These are phyloP conservation scores for Mormoops blainvillei DNA, from an alignment of 2,113 vertebrate genomes.

Conservation along the genomic window DNA sequence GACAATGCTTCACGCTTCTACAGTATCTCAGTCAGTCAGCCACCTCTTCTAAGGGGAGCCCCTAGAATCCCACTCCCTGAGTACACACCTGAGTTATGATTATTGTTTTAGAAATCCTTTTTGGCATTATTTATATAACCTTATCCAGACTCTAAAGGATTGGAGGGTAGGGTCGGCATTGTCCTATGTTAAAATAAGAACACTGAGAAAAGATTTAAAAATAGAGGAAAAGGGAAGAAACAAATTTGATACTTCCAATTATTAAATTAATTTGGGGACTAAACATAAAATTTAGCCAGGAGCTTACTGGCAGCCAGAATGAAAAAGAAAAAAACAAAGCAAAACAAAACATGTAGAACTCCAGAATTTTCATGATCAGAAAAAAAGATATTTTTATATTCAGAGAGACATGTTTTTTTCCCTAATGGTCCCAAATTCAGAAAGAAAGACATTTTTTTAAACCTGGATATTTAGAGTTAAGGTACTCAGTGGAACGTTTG, in stretches of 20 bases:
- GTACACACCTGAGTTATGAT: neutral
- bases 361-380: neutral
- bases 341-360: neutral
- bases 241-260: neutral
- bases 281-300: neutral
- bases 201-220: neutral
- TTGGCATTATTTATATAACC: neutral
- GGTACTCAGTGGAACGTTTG: neutral
- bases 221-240: neutral
- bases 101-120: neutral
- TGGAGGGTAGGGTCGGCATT: neutral
- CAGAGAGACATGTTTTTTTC: neutral
- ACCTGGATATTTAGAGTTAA: neutral
- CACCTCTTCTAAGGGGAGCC: neutral
- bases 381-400: constrained; percentile 9
- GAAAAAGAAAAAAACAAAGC: neutral
- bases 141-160: neutral
- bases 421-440: neutral
- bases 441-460: neutral
- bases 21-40: neutral
- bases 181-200: neutral
- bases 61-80: neutral
- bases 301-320: neutral
- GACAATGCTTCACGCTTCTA: neutral
- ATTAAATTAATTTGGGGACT: neutral